A percentile compares a stretch with the other conserved stretches of the same genome.
Evolutionary conservation across 1,140 invertebrate genomes (phyloP).

Genomic region (Papilio polyxenes): DNA sequence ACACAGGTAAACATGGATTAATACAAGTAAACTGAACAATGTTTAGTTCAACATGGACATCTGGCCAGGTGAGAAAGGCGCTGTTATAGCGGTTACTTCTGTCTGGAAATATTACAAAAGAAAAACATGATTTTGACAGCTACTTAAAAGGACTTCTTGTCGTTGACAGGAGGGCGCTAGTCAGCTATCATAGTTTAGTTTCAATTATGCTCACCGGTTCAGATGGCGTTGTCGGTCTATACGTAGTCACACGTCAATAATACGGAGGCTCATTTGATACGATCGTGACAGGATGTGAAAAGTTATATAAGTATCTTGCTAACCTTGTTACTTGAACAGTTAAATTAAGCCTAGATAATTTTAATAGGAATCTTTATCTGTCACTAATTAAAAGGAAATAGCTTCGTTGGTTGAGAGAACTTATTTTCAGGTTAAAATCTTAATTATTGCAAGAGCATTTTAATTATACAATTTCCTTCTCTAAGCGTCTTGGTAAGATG

Average conservation of each 20-base stretch:
- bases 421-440: neutral
- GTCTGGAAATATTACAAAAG: too few species aligned
- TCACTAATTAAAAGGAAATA: neutral
- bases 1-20: too few species aligned
- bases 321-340: neutral
- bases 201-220: too few species aligned
- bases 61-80: too few species aligned
- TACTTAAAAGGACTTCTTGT: too few species aligned
- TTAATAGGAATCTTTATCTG: neutral
- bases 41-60: too few species aligned
- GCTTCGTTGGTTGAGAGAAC: neutral
- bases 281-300: neutral
- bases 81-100: too few species aligned
- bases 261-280: neutral
- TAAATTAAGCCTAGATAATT: conserved; percentile 2
- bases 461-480: neutral
- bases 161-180: too few species aligned
- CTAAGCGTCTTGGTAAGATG: neutral
- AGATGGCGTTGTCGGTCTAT: too few species aligned
- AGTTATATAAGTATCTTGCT: neutral
- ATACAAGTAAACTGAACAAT: too few species aligned
- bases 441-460: neutral
- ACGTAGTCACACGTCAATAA: neutral
- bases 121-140: too few species aligned
- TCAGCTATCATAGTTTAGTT: too few species aligned